A percentile compares a stretch with the other conserved stretches of the same genome.
phyloP scores from a whole-genome alignment of 2,797 vertebrate species.

The Meda fulgida region DNA sequence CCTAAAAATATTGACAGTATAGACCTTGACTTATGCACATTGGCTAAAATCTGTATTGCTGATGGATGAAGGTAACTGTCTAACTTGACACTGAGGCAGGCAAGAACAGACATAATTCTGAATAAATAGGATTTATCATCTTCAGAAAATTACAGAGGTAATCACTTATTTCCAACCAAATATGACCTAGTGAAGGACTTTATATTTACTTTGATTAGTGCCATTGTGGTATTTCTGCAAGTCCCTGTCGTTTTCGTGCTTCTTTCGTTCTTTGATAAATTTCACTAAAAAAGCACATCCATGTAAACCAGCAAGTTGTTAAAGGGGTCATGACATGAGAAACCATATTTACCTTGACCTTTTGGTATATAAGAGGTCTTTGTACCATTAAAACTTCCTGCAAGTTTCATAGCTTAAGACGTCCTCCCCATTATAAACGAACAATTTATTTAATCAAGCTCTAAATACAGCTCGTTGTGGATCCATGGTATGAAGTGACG shows the following conservation, averaged over 20 bases:
- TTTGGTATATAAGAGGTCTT: too few relatives aligned
- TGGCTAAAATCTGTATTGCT: background rate
- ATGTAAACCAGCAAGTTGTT: background rate
- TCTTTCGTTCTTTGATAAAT: background rate
- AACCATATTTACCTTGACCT: too few relatives aligned
- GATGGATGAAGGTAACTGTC: background rate
- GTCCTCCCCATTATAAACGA: too few relatives aligned
- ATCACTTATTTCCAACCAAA: background rate
- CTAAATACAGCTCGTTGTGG: too few relatives aligned
- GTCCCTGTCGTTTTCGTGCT: background rate
- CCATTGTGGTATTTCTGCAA: background rate
- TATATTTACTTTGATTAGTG: background rate
- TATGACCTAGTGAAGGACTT: background rate
- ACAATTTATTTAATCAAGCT: too few relatives aligned
- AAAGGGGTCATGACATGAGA: too few relatives aligned
- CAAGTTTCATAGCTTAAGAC: too few relatives aligned
- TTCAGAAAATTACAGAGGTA: background rate
- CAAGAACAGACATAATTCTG: background rate
- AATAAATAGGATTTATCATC: background rate
- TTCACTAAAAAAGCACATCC: background rate
- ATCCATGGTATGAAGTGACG: too few relatives aligned
- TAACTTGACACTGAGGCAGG: background rate
- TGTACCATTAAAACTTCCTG: too few relatives aligned
- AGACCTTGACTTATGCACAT: too few relatives aligned
- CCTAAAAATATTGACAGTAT: too few relatives aligned